Base-by-base conservation (phyloP, 2,113 vertebrate species). In the Microcebus lehilahytsara region DNA sequence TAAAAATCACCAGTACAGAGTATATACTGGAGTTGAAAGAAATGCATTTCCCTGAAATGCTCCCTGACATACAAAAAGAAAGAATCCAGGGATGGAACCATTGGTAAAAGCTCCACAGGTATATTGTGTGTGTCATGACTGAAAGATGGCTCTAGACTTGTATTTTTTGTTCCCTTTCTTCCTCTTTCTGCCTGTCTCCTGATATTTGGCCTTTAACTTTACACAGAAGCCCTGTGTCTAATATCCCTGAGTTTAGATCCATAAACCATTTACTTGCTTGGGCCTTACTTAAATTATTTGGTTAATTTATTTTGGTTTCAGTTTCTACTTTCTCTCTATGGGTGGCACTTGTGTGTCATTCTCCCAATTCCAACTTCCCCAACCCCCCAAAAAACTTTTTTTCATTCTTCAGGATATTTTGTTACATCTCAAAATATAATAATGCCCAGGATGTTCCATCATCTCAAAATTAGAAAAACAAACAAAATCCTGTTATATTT, bases 401-500 rank as follows among this genome's bases (percentile, higher is more conserved):
- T 89, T 92, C 42, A 71, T 81, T 80, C 49, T 62, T 69, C 27
- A 64, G 22, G 23, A 13, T 79, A 71, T 79, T 78, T 93, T 93
- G 37, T 83, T 90, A 32, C 2, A 87, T 66, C 14, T 89, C 27
- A 95, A 85, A 90, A 95, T 94, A 67, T 62, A 88, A 89, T 88
- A n/a, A 81, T 95, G 32, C 12, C 32, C 16, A 85, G 6, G 19
- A 46, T 87, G 40, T 51, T 74, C 34, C 91, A 22, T 67, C 7
- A 79, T 77, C 11, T 93, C 5, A 58, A 97, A 97, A 77, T n/a
- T 53, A 84, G n/a, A 27, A 67, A 93, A n/a, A 74, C 56, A 66
- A 69, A 72, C 13, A 93, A 85, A 97, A 94, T 6, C 25, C 25
- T 85, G 58, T 42, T 91, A 42, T 90, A 84, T 93, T 69, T 89